phyloP scores from a whole-genome alignment of 1,140 invertebrate genomes.

The Leptinotarsa defecta region DNA sequence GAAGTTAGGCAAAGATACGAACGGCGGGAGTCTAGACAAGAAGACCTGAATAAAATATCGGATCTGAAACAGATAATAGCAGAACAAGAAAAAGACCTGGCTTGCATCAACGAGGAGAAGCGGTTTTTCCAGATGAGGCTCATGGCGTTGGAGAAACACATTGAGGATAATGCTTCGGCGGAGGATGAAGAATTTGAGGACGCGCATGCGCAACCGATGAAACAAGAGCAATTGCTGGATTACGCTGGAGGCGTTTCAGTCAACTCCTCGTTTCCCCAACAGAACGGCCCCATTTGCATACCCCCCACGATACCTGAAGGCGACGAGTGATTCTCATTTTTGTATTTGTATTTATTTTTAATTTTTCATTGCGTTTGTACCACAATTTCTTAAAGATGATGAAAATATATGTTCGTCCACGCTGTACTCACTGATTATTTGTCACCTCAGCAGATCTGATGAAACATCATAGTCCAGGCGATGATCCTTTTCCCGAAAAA shows the following conservation, averaged over 20 bases:
- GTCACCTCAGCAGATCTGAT: no score
- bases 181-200: constrained; percentile 51
- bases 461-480: no score
- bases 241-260: not conserved
- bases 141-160: constrained; percentile 46
- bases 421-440: not conserved
- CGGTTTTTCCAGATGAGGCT: constrained; percentile 54
- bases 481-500: no score
- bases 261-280: constrained; percentile 17
- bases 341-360: not conserved
- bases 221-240: constrained; percentile 17
- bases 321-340: constrained; percentile 40
- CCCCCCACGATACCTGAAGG: constrained; percentile 54
- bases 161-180: constrained; percentile 40
- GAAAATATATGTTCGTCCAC: not conserved
- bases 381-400: not conserved
- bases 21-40: constrained; percentile 59
- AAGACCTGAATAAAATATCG: constrained; percentile 61
- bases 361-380: constrained; percentile 2
- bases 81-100: constrained; percentile 62
- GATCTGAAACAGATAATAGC: constrained; percentile 61
- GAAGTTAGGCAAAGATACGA: constrained; percentile 62
- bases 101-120: constrained; percentile 61
- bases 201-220: constrained; percentile 34
- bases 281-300: constrained; percentile 38